Conservation (phyloP, 1,140 invertebrate species). For the Leptinotarsa texana region DNA sequence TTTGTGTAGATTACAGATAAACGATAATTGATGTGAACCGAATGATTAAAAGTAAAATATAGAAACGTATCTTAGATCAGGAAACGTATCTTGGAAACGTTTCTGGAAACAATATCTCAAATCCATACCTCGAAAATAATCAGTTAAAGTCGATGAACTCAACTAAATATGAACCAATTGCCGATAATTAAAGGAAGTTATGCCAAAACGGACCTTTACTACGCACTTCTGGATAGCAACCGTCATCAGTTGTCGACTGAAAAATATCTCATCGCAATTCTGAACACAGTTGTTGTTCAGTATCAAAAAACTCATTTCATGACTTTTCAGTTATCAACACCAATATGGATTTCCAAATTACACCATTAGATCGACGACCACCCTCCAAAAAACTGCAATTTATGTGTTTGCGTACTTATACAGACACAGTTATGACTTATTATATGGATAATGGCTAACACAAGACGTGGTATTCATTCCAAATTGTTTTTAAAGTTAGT, state of each 20-base stretch:
- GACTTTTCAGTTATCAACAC: background rate
- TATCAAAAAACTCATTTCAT: slow-evolving; percentile 4
- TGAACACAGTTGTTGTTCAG: background rate
- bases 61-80: too few species aligned
- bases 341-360: slow-evolving; percentile 6
- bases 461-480: background rate
- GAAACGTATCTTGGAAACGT: too few species aligned
- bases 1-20: too few species aligned
- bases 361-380: background rate
- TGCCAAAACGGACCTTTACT: background rate
- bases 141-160: too few species aligned
- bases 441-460: too few species aligned
- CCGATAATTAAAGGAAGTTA: too few species aligned
- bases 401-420: background rate
- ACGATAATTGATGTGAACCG: too few species aligned
- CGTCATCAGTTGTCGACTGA: background rate
- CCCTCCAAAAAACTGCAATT: background rate
- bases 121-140: too few species aligned
- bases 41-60: too few species aligned
- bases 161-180: too few species aligned
- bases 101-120: too few species aligned
- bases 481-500: background rate
- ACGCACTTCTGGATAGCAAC: background rate
- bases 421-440: background rate
- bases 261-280: background rate